Conservation (phyloP, 2,113 vertebrate genomes). For the Vidua macroura region DNA sequence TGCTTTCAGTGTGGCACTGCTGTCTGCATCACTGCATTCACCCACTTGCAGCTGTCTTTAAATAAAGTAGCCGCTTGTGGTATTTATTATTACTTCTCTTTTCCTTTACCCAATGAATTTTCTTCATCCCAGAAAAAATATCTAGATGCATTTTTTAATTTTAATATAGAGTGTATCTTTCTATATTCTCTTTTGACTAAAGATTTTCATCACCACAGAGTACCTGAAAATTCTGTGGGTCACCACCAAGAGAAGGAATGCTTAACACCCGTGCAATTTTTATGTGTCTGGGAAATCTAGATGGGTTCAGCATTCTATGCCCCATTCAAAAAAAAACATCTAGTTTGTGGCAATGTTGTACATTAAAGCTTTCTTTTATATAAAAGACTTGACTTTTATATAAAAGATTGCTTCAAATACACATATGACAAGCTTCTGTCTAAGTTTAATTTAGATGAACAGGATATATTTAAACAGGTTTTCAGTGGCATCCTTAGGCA, state of each 20-base stretch:
- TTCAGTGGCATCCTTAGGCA: not conserved
- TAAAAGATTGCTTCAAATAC: not conserved
- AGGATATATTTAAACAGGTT: not conserved
- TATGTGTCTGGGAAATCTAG: not conserved
- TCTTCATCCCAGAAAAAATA: not conserved
- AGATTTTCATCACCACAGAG: not conserved
- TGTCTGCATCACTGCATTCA: not conserved
- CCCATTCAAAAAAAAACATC: not conserved
- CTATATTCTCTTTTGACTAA: not conserved
- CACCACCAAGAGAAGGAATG: not conserved
- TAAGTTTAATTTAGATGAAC: not conserved
- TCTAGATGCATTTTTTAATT: not conserved
- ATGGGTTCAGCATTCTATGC: not conserved
- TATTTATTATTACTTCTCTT: not conserved
- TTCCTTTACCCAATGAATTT: not conserved
- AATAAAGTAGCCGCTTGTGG: not conserved
- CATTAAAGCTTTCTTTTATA: not conserved
- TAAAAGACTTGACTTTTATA: not conserved
- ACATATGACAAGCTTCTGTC: not conserved
- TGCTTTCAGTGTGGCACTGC: not conserved
- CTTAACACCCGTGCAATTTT: rapidly evolving
- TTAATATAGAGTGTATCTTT: not conserved
- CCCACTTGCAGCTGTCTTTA: not conserved
- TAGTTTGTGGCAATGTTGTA: not conserved
- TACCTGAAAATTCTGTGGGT: not conserved